Base-by-base conservation (phyloP, 30 jellyfish, hydroid and myxozoan genomes). In the Pseudorhiza aurosa region DNA sequence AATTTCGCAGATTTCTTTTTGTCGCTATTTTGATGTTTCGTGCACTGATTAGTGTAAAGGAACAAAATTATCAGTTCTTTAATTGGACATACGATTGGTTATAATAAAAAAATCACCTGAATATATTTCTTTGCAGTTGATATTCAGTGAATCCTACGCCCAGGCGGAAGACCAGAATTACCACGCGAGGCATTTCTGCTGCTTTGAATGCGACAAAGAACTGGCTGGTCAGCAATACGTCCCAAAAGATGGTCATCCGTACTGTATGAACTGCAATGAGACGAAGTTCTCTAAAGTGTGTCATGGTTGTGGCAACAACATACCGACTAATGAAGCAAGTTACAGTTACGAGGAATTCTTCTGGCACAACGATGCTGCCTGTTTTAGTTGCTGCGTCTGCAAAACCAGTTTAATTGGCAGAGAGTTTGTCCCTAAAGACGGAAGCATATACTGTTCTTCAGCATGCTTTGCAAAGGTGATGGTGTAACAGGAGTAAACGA, bases 161-260 rank as follows among this genome's bases (percentile, higher is more conserved):
- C 84, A 82, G 12, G 93, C 97, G 2, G 97, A 89, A 35, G 88
- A 82, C 33, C 49, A 27, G 53, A 81, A 53, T 55, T 89, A 93
- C 89, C 97, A 89, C 63, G 67, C 65, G 33, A 75, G 68, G 40
- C 97, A 89, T 46, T 81, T 89, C 87, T 82, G 93, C 55, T 89
- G 97, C 46, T 83, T 45, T 72, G 84, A 75, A 83, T 89, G 97
- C 58, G 93, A 89, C 73, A 68, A 44, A 28, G 86, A 73, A 35
- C 65, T 89, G 27, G 97, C 93, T 0, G 96, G 96, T 9, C 64
- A 75, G 45, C 29, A 44, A 39, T 89, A 89, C 75, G 93, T 89
- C 19, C 45, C 89, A 0, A 70, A 68, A 56, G 81, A 69, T 0
- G 81, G 69, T 33, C 85, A 72, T 8, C 89, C 97, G 32, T 69